Conservation (phyloP, 2,888 invertebrate species). For the Ennomos quercinarius region DNA sequence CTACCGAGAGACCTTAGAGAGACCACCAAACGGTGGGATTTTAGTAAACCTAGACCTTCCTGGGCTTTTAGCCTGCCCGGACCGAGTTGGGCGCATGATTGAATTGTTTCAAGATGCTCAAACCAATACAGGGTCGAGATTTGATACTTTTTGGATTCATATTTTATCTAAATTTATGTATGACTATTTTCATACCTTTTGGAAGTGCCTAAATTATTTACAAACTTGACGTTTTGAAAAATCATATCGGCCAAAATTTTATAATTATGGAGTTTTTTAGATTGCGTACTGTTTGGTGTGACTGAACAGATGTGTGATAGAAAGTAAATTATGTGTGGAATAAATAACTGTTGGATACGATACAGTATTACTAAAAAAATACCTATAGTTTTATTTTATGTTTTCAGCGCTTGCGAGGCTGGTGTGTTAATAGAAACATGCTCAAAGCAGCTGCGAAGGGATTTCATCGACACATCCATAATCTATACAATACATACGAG, state of each 20-base stretch:
- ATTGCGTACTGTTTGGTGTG: neutral
- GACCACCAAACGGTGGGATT: constrained; percentile 13
- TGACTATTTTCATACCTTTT: constrained; percentile 7
- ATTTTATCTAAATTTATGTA: constrained; percentile 5
- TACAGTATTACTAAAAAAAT: no score
- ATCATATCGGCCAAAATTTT: no score
- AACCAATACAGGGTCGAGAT: constrained; percentile 20
- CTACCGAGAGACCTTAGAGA: constrained; percentile 12
- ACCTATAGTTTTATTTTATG: no score
- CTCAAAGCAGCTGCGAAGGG: no score
- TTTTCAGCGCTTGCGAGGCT: no score
- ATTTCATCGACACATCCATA: no score
- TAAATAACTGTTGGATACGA: neutral
- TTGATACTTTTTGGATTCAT: constrained; percentile 13
- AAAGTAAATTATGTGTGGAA: neutral
- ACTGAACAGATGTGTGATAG: neutral
- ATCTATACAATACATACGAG: no score
- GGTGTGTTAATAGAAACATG: no score
- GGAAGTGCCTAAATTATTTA: constrained; percentile 16
- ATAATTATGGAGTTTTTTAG: neutral
- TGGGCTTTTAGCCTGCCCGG: constrained; percentile 14
- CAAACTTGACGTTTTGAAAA: no score
- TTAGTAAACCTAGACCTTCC: constrained; percentile 8
- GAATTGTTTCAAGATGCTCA: constrained; percentile 5
- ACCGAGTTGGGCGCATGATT: constrained; percentile 25